A percentile compares a stretch with the other conserved stretches of the same genome.
Conservation (phyloP, 2,888 invertebrate species). For the Plemyria rubiginata region DNA sequence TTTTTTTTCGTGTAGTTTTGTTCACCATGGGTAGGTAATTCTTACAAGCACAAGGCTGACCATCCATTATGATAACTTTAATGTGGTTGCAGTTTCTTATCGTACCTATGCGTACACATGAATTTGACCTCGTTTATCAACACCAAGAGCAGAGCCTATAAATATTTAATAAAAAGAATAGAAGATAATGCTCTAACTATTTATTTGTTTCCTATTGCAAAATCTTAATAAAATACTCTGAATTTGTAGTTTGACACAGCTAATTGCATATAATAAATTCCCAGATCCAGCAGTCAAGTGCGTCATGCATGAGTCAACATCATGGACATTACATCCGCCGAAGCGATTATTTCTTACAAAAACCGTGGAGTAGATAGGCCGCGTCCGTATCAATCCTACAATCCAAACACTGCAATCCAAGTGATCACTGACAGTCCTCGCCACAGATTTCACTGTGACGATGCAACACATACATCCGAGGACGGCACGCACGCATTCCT, state of each 20-base stretch:
- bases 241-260: slow-evolving; percentile 30
- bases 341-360: slow-evolving; percentile 74
- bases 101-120: slow-evolving; percentile 5
- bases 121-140: slow-evolving; percentile 22
- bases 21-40: background rate
- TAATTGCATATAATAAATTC: slow-evolving; percentile 62
- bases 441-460: slow-evolving; percentile 72
- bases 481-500: slow-evolving; percentile 75
- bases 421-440: slow-evolving; percentile 68
- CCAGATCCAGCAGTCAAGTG: slow-evolving; percentile 79
- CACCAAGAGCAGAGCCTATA: slow-evolving; percentile 18
- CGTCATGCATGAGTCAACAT: slow-evolving; percentile 83
- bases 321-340: slow-evolving; percentile 78
- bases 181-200: background rate
- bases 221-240: slow-evolving; percentile 1
- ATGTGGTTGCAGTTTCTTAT: slow-evolving; percentile 1
- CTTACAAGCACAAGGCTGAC: slow-evolving; percentile 2
- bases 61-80: background rate
- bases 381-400: slow-evolving; percentile 67
- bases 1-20: background rate
- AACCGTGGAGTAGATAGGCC: slow-evolving; percentile 61
- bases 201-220: slow-evolving; percentile 11
- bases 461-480: slow-evolving; percentile 59
- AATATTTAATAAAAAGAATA: background rate
- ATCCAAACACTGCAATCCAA: slow-evolving; percentile 84